Evolutionary conservation across 2,888 invertebrate species (phyloP).

Genomic region (Calephelis perditalis): DNA sequence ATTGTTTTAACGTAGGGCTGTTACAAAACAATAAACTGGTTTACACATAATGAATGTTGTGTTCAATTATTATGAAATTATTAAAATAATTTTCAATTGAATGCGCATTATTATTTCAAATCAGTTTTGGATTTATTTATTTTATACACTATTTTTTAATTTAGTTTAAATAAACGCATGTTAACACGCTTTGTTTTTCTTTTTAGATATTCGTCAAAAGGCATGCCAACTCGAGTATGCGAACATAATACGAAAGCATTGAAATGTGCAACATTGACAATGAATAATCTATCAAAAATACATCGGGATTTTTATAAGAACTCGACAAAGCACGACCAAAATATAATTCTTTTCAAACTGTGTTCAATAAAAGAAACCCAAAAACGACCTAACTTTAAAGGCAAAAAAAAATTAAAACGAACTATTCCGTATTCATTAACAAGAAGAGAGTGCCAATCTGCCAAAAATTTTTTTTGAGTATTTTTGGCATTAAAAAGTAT

Average conservation of each 20-base stretch:
- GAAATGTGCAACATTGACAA: conserved; percentile 23
- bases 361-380: conserved; percentile 20
- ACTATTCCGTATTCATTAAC: conserved; percentile 15
- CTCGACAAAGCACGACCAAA: conserved; percentile 18
- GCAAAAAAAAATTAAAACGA: conserved; percentile 15
- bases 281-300: conserved; percentile 18
- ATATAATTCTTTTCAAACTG: conserved; percentile 21
- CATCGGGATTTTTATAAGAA: conserved; percentile 21
- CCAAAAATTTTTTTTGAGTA: conserved; percentile 20
- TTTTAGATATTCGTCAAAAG: conserved; percentile 22
- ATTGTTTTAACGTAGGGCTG: conserved; percentile 16
- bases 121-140: conserved; percentile 4
- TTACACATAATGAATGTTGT: conserved; percentile 10
- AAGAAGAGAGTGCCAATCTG: conserved; percentile 20
- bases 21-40: conserved; percentile 12
- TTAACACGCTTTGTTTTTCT: neutral
- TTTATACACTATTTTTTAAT: neutral
- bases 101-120: conserved; percentile 4
- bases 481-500: conserved; percentile 20
- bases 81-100: conserved; percentile 12
- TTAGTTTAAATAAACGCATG: neutral
- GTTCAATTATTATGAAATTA: conserved; percentile 7
- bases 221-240: conserved; percentile 21
- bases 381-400: conserved; percentile 18
- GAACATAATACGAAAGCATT: conserved; percentile 24